phyloP scores from a whole-genome alignment of 2,113 vertebrate genomes.

The Odocoileus virginianus region DNA sequence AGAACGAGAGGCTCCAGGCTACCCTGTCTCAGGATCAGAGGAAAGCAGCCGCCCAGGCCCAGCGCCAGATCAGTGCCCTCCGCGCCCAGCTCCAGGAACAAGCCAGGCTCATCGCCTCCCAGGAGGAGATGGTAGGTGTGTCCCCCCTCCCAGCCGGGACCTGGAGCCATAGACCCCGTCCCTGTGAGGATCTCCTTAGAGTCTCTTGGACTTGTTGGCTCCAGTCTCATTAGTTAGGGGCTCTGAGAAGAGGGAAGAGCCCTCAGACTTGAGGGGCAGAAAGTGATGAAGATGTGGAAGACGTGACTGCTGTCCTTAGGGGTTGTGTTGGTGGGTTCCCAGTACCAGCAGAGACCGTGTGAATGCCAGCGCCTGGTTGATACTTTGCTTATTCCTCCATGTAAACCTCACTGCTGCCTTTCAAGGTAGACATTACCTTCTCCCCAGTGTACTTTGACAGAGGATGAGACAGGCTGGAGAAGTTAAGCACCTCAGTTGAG shows the following conservation, averaged over 20 bases:
- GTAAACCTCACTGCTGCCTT: neutral
- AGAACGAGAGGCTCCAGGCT: conserved; percentile 66
- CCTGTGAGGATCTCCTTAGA: neutral
- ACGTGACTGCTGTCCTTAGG: neutral
- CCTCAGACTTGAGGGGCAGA: neutral
- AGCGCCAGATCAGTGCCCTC: conserved; percentile 67
- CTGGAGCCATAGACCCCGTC: neutral
- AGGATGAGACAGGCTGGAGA: neutral
- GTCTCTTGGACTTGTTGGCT: neutral
- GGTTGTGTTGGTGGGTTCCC: neutral
- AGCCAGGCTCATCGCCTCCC: conserved; percentile 62
- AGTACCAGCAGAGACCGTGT: neutral
- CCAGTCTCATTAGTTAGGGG: neutral
- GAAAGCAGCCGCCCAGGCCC: conserved; percentile 29
- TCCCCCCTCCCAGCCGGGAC: no score
- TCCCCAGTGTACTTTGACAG: neutral
- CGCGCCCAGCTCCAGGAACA: conserved; percentile 60
- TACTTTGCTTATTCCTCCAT: neutral
- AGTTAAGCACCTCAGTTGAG: neutral
- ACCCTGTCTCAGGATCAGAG: conserved; percentile 70
- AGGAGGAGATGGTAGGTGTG: conserved; percentile 75
- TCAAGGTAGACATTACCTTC: neutral
- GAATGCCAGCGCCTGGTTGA: neutral
- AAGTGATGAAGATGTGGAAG: no score
- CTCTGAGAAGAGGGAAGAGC: neutral